Evolutionary conservation across 2,797 vertebrate species (phyloP).

Genomic region (Chromis chromis): DNA sequence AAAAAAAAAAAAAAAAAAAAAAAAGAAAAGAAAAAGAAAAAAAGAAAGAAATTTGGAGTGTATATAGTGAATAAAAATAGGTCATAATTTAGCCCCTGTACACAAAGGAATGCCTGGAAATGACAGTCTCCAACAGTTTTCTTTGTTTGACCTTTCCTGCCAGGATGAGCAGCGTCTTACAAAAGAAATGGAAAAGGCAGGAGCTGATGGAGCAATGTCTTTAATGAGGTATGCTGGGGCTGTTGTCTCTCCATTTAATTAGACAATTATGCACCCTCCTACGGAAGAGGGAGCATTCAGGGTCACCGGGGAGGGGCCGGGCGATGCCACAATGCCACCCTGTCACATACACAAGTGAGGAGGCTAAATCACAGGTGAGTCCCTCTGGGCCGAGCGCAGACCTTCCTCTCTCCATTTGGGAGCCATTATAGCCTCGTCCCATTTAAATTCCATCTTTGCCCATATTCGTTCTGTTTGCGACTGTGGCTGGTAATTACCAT

Average conservation of each 20-base stretch:
- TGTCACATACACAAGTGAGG: constrained; percentile 62
- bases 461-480: constrained; percentile 62
- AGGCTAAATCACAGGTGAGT: constrained; percentile 78
- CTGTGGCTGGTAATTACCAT: constrained; percentile 56
- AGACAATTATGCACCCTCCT: constrained; percentile 82
- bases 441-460: constrained; percentile 72
- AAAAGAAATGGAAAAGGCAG: constrained; percentile 48
- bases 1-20: no score
- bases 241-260: constrained; percentile 82
- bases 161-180: constrained; percentile 59
- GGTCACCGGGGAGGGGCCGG: constrained; percentile 68
- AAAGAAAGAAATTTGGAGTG: background rate
- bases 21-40: no score
- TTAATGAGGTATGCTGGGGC: constrained; percentile 80
- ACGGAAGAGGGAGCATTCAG: constrained; percentile 68
- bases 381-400: constrained; percentile 58
- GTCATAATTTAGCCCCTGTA: constrained; percentile 9
- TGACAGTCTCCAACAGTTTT: constrained; percentile 26
- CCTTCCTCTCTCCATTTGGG: constrained; percentile 56
- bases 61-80: background rate
- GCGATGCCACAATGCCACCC: constrained; percentile 67
- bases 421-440: constrained; percentile 61
- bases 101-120: constrained; percentile 6
- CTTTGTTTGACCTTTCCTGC: constrained; percentile 79
- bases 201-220: constrained; percentile 74